These are phyloP conservation scores for Macrocentrus cingulum DNA, from an alignment of 1,140 invertebrate species.

Conservation along the genomic window DNA sequence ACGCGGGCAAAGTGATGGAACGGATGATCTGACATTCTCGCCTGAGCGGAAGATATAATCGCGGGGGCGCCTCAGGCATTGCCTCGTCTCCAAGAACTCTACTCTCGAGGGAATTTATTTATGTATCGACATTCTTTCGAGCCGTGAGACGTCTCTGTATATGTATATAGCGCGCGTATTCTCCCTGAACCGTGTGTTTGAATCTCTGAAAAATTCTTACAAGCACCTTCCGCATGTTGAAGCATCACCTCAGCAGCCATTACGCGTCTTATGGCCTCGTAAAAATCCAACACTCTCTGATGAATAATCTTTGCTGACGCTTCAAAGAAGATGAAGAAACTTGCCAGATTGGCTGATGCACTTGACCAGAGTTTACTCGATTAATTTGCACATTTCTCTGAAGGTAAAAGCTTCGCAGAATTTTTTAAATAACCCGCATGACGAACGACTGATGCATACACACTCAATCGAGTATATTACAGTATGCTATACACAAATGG, in stretches of 20 bases:
- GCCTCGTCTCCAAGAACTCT: slow-evolving; percentile 13
- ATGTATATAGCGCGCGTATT: not conserved
- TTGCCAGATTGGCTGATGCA: not conserved
- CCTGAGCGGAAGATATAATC: not conserved
- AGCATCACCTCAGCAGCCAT: slow-evolving; percentile 3
- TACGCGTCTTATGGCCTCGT: slow-evolving; percentile 10
- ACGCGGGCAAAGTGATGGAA: slow-evolving; percentile 13
- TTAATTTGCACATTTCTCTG: no score
- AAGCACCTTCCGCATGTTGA: slow-evolving; percentile 9
- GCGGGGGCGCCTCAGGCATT: slow-evolving; percentile 14
- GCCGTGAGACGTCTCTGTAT: not conserved
- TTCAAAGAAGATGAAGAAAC: not conserved
- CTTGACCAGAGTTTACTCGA: no score
- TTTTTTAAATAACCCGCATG: no score
- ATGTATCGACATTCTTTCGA: slow-evolving; percentile 24
- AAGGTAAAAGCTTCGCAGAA: no score
- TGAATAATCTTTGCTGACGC: slow-evolving; percentile 16
- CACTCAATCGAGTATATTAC: no score
- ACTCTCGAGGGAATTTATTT: slow-evolving; percentile 31
- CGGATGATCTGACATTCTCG: not conserved
- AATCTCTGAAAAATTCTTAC: slow-evolving; percentile 5
- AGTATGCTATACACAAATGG: no score
- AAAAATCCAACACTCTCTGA: not conserved
- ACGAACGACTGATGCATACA: no score
- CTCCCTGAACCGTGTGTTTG: not conserved